These are phyloP conservation scores for Acinonyx jubatus DNA, from an alignment of 2,113 vertebrate genomes.

Conservation along the genomic window DNA sequence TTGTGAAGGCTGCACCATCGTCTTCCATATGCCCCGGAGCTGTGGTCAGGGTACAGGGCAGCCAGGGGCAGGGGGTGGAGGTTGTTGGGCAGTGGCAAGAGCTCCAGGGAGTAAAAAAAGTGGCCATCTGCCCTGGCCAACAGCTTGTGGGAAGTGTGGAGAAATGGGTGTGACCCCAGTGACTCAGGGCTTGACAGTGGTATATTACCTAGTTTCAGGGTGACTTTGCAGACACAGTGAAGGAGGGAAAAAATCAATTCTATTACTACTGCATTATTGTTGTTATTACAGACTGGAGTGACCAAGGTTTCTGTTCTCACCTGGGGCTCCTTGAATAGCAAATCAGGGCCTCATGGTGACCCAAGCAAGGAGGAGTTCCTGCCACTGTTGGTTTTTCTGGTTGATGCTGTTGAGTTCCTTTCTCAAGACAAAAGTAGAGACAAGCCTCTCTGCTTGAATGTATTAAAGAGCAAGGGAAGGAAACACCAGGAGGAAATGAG, in stretches of 20 bases:
- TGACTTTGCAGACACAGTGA: background rate
- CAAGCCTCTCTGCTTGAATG: background rate
- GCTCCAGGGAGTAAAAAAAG: background rate
- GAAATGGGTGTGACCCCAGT: too few relatives aligned
- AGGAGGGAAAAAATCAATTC: background rate
- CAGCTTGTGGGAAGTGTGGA: background rate
- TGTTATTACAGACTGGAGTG: background rate
- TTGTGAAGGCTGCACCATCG: background rate
- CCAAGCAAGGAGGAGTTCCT: background rate
- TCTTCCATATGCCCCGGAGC: too few relatives aligned
- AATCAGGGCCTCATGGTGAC: background rate
- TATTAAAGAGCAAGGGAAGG: too few relatives aligned
- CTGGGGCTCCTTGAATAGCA: background rate
- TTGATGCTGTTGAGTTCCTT: too few relatives aligned
- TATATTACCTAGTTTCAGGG: background rate
- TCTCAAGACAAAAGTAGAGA: background rate
- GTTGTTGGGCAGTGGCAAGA: too few relatives aligned
- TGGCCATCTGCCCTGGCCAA: accelerated
- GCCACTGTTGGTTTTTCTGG: background rate
- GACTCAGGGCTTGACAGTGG: background rate
- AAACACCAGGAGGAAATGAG: background rate
- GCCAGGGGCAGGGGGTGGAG: background rate
- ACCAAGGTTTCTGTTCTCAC: background rate
- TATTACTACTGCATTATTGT: background rate
- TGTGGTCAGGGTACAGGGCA: background rate